Percentiles rank a stretch among this genome's conserved stretches.
These are phyloP conservation scores for Drosophila asahinai DNA, from an alignment of 1,140 invertebrate genomes.

Conservation along the genomic window DNA sequence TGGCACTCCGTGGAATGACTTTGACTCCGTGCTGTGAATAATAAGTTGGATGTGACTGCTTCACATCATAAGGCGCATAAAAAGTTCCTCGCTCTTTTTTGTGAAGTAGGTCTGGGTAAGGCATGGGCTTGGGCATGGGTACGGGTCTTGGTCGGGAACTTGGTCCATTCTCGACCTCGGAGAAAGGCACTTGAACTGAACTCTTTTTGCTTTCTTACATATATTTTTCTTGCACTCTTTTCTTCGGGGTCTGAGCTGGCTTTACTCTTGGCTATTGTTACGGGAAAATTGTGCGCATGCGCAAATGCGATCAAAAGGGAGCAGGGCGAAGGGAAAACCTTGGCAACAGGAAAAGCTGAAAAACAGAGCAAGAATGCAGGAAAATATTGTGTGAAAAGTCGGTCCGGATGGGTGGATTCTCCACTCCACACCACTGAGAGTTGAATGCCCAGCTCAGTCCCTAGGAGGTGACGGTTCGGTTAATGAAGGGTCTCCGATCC, in stretches of 20 bases:
- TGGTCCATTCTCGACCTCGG: slow-evolving; percentile 52
- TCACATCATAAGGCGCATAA: slow-evolving; percentile 44
- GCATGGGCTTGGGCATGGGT: slow-evolving; percentile 43
- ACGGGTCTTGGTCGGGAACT: slow-evolving; percentile 29
- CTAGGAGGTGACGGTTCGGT: slow-evolving; percentile 56
- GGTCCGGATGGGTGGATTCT: slow-evolving; percentile 32
- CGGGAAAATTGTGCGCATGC: slow-evolving; percentile 81
- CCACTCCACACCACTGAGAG: slow-evolving; percentile 32
- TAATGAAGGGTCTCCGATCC: slow-evolving; percentile 70
- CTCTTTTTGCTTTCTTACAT: slow-evolving; percentile 30
- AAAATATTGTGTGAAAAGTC: slow-evolving; percentile 81
- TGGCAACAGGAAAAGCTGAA: slow-evolving; percentile 37
- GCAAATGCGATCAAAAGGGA: slow-evolving; percentile 68
- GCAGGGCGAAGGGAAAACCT: slow-evolving; percentile 22
- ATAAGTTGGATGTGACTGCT: slow-evolving; percentile 57
- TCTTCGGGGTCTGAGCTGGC: slow-evolving; percentile 1
- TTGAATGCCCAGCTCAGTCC: slow-evolving; percentile 72
- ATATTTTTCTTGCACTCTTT: slow-evolving; percentile 21
- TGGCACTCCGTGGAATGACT: slow-evolving; percentile 11
- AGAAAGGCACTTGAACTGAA: slow-evolving; percentile 73
- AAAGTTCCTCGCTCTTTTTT: slow-evolving; percentile 31
- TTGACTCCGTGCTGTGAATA: slow-evolving; percentile 46
- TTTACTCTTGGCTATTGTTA: slow-evolving; percentile 49
- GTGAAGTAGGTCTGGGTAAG: slow-evolving; percentile 36
- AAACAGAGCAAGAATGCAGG: slow-evolving; percentile 68